Percentiles rank a stretch among this genome's conserved stretches.
phyloP scores from a whole-genome alignment of 2,797 vertebrate genomes.

The Eidolon dupreanum region DNA sequence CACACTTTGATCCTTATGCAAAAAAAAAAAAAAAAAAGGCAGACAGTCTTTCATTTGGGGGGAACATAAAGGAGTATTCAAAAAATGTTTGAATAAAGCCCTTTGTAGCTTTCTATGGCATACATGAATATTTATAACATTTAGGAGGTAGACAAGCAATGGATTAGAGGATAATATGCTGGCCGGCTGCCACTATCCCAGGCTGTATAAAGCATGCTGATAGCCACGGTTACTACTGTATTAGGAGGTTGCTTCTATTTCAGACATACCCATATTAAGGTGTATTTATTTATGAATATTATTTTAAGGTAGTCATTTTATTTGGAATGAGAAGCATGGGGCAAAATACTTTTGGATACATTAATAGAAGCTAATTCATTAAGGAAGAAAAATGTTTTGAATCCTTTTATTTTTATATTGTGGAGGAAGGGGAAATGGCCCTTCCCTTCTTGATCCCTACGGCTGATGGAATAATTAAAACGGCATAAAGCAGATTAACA shows the following conservation, averaged over 20 bases:
- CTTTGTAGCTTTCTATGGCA: slow-evolving; percentile 83
- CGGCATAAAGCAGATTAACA: background rate
- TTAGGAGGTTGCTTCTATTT: slow-evolving; percentile 75
- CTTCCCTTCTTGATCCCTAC: background rate
- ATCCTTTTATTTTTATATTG: slow-evolving; percentile 15
- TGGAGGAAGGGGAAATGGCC: background rate
- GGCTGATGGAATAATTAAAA: background rate
- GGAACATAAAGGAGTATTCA: slow-evolving; percentile 86
- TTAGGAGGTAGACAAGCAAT: slow-evolving; percentile 82
- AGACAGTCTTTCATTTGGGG: slow-evolving; percentile 83
- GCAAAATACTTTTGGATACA: slow-evolving; percentile 52
- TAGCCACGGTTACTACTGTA: slow-evolving; percentile 61
- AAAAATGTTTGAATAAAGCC: slow-evolving; percentile 85
- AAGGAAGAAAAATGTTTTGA: slow-evolving; percentile 42
- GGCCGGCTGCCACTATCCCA: slow-evolving; percentile 84
- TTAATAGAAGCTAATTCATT: slow-evolving; percentile 44
- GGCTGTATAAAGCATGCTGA: slow-evolving; percentile 69
- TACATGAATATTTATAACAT: slow-evolving; percentile 89
- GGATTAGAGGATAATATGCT: slow-evolving; percentile 84
- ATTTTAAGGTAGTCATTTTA: slow-evolving; percentile 65
- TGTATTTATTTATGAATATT: slow-evolving; percentile 69
- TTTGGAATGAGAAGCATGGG: slow-evolving; percentile 56
- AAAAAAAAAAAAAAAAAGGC: slow-evolving; percentile 70
- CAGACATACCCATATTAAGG: slow-evolving; percentile 78
- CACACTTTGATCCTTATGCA: slow-evolving; percentile 82